These are phyloP conservation scores for Emys orbicularis DNA, from an alignment of 2,797 vertebrate species.

Conservation along the genomic window DNA sequence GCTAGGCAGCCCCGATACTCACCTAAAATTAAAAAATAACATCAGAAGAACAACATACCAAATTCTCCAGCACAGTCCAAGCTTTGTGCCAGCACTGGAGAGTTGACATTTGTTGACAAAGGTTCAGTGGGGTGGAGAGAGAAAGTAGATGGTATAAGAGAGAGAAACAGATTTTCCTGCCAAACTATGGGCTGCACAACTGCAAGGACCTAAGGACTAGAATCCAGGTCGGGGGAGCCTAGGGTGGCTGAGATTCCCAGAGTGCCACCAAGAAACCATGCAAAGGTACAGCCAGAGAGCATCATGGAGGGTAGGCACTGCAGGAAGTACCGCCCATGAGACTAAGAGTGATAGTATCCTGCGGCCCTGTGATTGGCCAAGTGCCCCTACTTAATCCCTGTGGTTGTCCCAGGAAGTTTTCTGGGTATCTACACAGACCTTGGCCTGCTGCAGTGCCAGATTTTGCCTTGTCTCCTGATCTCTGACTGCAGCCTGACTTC, in stretches of 20 bases:
- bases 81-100: neutral
- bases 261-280: too few relatives aligned
- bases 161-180: neutral
- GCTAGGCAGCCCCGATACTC: neutral
- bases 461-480: too few relatives aligned
- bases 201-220: neutral
- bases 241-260: neutral
- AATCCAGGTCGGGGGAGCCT: neutral
- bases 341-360: too few relatives aligned
- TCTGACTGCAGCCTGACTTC: too few relatives aligned
- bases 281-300: too few relatives aligned
- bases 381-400: too few relatives aligned
- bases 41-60: fast-evolving
- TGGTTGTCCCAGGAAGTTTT: too few relatives aligned
- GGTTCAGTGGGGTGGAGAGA: neutral
- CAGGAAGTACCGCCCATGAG: too few relatives aligned
- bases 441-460: too few relatives aligned
- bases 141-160: neutral
- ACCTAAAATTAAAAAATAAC: neutral
- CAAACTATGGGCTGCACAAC: neutral
- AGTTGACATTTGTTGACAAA: neutral
- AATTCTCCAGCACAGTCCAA: neutral
- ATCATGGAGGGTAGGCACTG: too few relatives aligned
- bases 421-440: too few relatives aligned
- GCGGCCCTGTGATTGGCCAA: too few relatives aligned